Base-by-base conservation (phyloP, 2,888 invertebrate species). In the Epistrophe grossulariae region DNA sequence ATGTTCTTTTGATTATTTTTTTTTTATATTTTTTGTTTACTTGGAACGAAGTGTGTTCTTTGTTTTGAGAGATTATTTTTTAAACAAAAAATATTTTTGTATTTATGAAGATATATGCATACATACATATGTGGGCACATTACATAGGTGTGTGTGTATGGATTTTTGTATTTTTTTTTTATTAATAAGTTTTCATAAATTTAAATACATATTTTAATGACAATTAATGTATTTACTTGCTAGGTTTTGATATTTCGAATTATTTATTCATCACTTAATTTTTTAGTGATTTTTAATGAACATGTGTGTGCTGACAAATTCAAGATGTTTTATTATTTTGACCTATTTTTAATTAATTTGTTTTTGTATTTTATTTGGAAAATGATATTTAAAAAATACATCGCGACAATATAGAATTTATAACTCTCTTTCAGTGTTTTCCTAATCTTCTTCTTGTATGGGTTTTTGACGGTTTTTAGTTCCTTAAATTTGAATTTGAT, bases 51-150 rank as follows among this genome's bases (percentile, higher is more conserved):
- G 6, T 17, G 17, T 17, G 6, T 40, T 57, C 24, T 17, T 62
- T 55, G 28, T 66, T 48, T 38, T 66, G 31, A 62, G 31, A 62
- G 55, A 64, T 64, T 62, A 28, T 15, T 62, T 52, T 19, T 52
- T 35, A 52, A 13, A 6, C 0, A 5, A 43, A 43, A 43, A 43
- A 43, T 43, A 40, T 43, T 43, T 43, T 43, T 31, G 7, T 31
- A 35, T 35, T 35, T 35, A 35, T 35, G 4, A n/a, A 45, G 0
- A n/a, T n/a, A 24, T 3, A 3, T 45, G n/a, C 2, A n/a, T n/a
- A n/a, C 15, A 5, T 45, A 45, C 24, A 24, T 24, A 43, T 15
- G 4, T 43, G n/a, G n/a, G n/a, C n/a, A n/a, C n/a, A n/a, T n/a
- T 9, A 8, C n/a, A 24, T 2, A 24, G 3, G 24, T 24, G 3